These are phyloP conservation scores for Drosophila dives DNA, from an alignment of 2,888 invertebrate species.

Conservation along the genomic window DNA sequence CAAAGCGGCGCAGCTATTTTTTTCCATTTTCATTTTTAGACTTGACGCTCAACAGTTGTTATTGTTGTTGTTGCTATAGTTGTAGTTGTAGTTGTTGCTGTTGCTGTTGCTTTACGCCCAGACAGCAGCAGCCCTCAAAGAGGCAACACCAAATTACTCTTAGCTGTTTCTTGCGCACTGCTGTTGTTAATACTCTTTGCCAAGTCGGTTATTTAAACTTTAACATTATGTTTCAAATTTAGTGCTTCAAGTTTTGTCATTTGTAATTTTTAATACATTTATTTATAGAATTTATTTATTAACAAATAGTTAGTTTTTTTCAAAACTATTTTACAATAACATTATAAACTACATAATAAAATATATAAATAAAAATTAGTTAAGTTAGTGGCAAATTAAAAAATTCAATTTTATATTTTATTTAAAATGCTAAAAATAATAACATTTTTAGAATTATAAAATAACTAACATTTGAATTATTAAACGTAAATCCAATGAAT, in stretches of 20 bases:
- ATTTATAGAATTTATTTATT: background rate
- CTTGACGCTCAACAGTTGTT: conserved; percentile 25
- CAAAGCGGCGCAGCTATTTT: conserved; percentile 59
- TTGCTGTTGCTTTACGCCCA: conserved; percentile 30
- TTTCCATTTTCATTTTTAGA: background rate
- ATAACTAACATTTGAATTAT: background rate
- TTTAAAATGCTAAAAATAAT: too few species aligned
- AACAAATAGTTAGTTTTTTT: background rate
- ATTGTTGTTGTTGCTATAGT: conserved; percentile 21
- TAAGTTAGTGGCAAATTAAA: background rate
- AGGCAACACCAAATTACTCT: conserved; percentile 31
- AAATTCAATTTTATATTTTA: too few species aligned
- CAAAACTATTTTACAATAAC: background rate
- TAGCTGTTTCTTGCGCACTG: conserved; percentile 16
- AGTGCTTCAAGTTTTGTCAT: background rate
- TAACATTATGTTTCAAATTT: background rate
- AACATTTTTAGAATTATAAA: background rate
- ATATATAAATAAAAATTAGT: background rate
- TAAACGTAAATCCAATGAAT: too few species aligned
- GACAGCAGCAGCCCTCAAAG: conserved; percentile 40
- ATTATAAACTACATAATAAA: background rate
- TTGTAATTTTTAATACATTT: background rate
- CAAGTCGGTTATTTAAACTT: conserved; percentile 13
- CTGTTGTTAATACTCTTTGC: conserved; percentile 28
- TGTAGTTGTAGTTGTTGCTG: conserved; percentile 15